Conservation (phyloP, 2,888 invertebrate species). For the Andrena camellia region DNA sequence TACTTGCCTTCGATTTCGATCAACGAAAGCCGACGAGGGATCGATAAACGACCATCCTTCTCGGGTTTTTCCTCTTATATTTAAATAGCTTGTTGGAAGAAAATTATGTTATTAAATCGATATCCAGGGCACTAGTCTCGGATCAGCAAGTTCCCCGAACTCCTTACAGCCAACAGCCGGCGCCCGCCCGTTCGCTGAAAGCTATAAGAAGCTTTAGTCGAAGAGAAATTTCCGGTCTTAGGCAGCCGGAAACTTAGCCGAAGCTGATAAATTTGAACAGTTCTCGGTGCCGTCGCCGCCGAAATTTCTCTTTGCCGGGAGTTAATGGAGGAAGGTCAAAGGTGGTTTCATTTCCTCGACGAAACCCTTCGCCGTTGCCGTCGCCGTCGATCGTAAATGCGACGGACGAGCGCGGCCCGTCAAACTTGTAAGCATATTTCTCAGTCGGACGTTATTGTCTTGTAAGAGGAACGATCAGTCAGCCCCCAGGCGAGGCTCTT, state of each 20-base stretch:
- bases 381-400: slow-evolving; percentile 15
- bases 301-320: slow-evolving; percentile 34
- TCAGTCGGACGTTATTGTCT: background rate
- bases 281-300: slow-evolving; percentile 7
- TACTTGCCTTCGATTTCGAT: background rate
- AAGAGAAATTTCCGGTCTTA: slow-evolving; percentile 53
- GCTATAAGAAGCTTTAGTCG: slow-evolving; percentile 52
- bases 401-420: background rate
- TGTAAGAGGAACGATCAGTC: slow-evolving; percentile 26
- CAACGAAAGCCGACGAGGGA: slow-evolving; percentile 16
- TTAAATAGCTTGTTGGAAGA: slow-evolving; percentile 12
- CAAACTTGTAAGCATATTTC: slow-evolving; percentile 15
- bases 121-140: slow-evolving; percentile 14
- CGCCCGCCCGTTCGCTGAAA: slow-evolving; percentile 36
- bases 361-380: background rate
- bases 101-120: slow-evolving; percentile 51
- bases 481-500: slow-evolving; percentile 17
- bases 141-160: slow-evolving; percentile 38
- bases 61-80: background rate
- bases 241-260: slow-evolving; percentile 49
- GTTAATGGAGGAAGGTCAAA: slow-evolving; percentile 29
- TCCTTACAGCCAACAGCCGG: slow-evolving; percentile 35
- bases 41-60: slow-evolving; percentile 2
- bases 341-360: slow-evolving; percentile 19
- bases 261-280: slow-evolving; percentile 45